phyloP scores from a whole-genome alignment of 2,888 invertebrate species.

The Drosophila seclusa region DNA sequence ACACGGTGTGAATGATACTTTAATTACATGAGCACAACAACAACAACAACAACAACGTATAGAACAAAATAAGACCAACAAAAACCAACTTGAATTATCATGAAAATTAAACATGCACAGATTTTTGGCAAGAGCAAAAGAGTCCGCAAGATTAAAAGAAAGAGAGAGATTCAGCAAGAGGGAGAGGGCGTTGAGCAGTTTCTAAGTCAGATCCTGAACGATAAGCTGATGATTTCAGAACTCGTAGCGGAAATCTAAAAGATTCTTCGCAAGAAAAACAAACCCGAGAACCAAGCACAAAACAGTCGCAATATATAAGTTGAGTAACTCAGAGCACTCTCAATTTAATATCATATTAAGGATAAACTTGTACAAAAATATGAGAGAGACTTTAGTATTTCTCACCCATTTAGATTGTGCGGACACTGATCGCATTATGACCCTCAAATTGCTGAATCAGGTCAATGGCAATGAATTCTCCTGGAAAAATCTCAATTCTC shows the following conservation, averaged over 20 bases:
- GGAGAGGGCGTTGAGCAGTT: neutral
- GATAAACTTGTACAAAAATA: conserved; percentile 99
- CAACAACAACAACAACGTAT: conserved; percentile 22
- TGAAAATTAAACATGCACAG: conserved; percentile 55
- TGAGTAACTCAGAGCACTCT: neutral
- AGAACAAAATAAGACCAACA: no score
- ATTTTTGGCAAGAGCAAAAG: conserved; percentile 21
- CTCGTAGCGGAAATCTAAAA: conserved; percentile 16
- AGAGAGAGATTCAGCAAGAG: neutral
- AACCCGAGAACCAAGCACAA: neutral
- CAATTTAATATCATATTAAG: neutral
- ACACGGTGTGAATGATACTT: conserved; percentile 80
- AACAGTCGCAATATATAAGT: neutral
- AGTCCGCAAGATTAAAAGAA: neutral
- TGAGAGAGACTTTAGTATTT: conserved; percentile 99
- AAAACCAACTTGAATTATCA: conserved; percentile 70
- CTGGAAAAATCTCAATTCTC: conserved; percentile 99
- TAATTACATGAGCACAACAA: conserved; percentile 64
- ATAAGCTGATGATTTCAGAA: conserved; percentile 16
- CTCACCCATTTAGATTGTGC: conserved; percentile 99
- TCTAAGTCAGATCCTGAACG: conserved; percentile 16
- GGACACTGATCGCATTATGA: conserved; percentile 99
- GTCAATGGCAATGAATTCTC: conserved; percentile 99
- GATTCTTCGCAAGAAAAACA: conserved; percentile 21
- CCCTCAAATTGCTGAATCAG: conserved; percentile 98